phyloP scores from a whole-genome alignment of 1,140 invertebrate genomes.

The Sarcophaga bullata region DNA sequence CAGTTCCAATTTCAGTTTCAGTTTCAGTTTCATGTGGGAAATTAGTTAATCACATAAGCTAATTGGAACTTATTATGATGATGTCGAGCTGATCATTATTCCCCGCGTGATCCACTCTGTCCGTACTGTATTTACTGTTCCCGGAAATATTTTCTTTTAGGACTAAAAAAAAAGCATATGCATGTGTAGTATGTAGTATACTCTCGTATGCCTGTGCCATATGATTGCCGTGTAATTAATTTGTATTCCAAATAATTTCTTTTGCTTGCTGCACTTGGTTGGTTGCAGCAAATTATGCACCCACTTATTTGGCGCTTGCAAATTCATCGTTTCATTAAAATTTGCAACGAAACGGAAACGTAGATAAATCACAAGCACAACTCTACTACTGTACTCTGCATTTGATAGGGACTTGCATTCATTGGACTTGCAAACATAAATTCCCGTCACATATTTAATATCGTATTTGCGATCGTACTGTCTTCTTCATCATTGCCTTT shows the following conservation, averaged over 20 bases:
- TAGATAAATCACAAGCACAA: conserved; percentile 15
- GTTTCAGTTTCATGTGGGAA: conserved; percentile 35
- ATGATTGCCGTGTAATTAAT: conserved; percentile 27
- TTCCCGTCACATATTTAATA: conserved; percentile 20
- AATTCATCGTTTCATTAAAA: conserved; percentile 38
- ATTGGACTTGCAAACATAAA: conserved; percentile 29
- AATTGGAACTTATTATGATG: conserved; percentile 31
- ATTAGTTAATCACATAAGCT: conserved; percentile 39
- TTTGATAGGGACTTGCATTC: neutral
- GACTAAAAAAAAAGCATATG: neutral
- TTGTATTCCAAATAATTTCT: conserved; percentile 31
- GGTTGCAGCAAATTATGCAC: conserved; percentile 8
- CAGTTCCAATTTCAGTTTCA: neutral
- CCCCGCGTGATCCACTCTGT: too few species aligned
- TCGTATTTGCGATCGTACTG: neutral
- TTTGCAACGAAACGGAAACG: conserved; percentile 38
- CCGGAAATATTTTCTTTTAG: conserved; percentile 30
- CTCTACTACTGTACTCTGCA: too few species aligned
- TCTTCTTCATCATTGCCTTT: neutral
- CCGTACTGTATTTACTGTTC: neutral
- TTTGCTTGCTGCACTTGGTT: neutral
- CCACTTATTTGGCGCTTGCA: conserved; percentile 40
- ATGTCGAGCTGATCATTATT: neutral
- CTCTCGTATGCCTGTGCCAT: neutral
- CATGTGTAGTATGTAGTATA: neutral